A percentile compares a stretch with the other conserved stretches of the same genome.
phyloP scores from a whole-genome alignment of 1,140 invertebrate species.

The Hyles vespertilio region DNA sequence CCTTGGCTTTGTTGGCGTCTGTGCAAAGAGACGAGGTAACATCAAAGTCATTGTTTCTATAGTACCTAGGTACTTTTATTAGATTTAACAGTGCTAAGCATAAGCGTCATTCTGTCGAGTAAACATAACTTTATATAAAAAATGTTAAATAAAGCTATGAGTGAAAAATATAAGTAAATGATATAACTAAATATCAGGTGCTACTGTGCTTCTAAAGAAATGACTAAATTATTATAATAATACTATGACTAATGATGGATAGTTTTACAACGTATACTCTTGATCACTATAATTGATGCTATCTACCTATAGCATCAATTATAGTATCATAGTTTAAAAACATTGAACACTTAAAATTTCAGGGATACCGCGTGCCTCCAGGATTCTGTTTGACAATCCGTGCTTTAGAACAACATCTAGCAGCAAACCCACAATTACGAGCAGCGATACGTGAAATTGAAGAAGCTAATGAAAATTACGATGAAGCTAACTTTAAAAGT shows the following conservation, averaged over 20 bases:
- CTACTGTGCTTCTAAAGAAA: too few relatives aligned
- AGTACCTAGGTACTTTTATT: too few relatives aligned
- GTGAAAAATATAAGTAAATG: not conserved
- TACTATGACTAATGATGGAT: too few relatives aligned
- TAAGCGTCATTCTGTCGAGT: too few relatives aligned
- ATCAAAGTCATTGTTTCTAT: not conserved
- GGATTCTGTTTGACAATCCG: slow-evolving; percentile 79
- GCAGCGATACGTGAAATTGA: slow-evolving; percentile 56
- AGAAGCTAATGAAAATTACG: slow-evolving; percentile 49
- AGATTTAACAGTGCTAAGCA: too few relatives aligned
- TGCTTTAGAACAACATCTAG: slow-evolving; percentile 77
- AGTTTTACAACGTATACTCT: too few relatives aligned
- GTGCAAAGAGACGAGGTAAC: slow-evolving; percentile 66
- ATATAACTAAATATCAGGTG: too few relatives aligned
- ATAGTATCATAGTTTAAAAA: too few relatives aligned
- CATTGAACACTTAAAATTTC: not conserved
- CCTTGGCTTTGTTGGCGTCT: slow-evolving; percentile 78
- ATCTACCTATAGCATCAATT: too few relatives aligned
- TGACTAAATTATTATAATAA: too few relatives aligned
- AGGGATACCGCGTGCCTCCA: slow-evolving; percentile 73
- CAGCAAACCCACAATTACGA: slow-evolving; percentile 50
- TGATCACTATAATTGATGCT: too few relatives aligned
- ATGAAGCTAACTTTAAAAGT: slow-evolving; percentile 52
- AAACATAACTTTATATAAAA: not conserved
- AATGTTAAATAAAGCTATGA: not conserved